Evolutionary conservation across 2,113 vertebrate genomes (phyloP), one percentile per base, ranked within the genome.

Genomic region (Talpa occidentalis): DNA sequence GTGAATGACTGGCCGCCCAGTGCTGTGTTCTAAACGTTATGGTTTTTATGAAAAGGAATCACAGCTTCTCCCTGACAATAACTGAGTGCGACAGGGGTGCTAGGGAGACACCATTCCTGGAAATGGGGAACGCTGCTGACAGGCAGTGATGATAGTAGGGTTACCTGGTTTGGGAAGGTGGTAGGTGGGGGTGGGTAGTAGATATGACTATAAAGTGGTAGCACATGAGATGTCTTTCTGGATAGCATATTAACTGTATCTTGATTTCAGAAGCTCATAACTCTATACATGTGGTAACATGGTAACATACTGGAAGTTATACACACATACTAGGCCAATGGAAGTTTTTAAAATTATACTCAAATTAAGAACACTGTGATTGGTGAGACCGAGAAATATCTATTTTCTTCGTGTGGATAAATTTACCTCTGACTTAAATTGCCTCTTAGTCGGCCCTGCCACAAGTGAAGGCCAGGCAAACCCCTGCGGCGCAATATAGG

Each of bases 371-470:
- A 52, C 1, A 28, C 6, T 54, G 1, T 10, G 67, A 62, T 67
- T 52, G 2, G 47, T 69, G 30, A 95, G 64, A 67, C 4, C 6
- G 17, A 67, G 35, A 69, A 16, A 40, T 14, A 24, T 2, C 17
- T 54, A 21, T 11, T 49, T 90, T 52, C 17, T 67, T 56, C 7
- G 19, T 32, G 7, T 14, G 17, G 17, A n/a, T 69, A 32, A 5
- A 69, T 52, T 77, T 72, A 72, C 77, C 85, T 80, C 40, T 49
- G 17, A 49, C 21, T 67, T 77, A 47, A 59, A 76, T n/a, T 42
- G 3, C 2, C 3, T n/a, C 24, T 12, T 1, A 19, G 52, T 54
- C 52, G 2, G 54, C 5, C 5, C 26, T 1, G 12, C 35, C 4
- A 11, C 0, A 1, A 67, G 0, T 8, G 21, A 66, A 91, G 35